Base-by-base conservation (phyloP, 1,140 invertebrate genomes). In the Agrypnia vestita region DNA sequence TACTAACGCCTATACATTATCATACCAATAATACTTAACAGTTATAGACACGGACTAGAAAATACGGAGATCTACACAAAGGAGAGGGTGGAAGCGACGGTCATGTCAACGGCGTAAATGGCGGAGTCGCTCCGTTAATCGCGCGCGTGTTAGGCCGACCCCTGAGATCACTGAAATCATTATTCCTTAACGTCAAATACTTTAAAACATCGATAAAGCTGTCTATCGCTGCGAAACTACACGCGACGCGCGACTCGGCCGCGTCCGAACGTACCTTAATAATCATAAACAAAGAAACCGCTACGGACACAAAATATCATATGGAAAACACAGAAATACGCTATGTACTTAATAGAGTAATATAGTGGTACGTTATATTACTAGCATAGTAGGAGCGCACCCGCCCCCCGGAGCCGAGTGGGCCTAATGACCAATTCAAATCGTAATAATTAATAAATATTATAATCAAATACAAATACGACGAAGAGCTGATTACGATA, bases 401-500 rank as follows among this genome's bases (percentile, higher is more conserved):
- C 11, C 25, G 21, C 61, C 61, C 76, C 49, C 59, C 76, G 72
- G 71, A 53, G 56, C 25, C 49, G 76, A 75, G 69, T 69, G 78
- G 78, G 69, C 81, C 78, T 77, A 78, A 78, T 76, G 80, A 75
- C 75, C 62, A 82, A 82, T 80, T 35, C 78, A 79, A 82, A 81
- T 76, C 71, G 76, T 81, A 82, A 78, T 81, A 75, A 55, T 64
- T 76, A 79, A 71, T 81, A 81, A 78, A 78, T 79, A 82, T 80
- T 61, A 62, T 78, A 79, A 78, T 44, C 35, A 55, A 82, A 82
- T 80, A 82, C 78, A 78, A 82, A 80, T 79, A 83, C 82, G 82
- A 83, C 82, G 64, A 81, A 83, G 82, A 83, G 82, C 79, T 79
- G 81, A 80, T 78, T 83, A 83, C 64, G 79, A 77, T 83, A 83